A percentile compares a stretch with the other conserved stretches of the same genome.
Evolutionary conservation across 2,888 invertebrate genomes (phyloP).

Genomic region (Theretra japonica): DNA sequence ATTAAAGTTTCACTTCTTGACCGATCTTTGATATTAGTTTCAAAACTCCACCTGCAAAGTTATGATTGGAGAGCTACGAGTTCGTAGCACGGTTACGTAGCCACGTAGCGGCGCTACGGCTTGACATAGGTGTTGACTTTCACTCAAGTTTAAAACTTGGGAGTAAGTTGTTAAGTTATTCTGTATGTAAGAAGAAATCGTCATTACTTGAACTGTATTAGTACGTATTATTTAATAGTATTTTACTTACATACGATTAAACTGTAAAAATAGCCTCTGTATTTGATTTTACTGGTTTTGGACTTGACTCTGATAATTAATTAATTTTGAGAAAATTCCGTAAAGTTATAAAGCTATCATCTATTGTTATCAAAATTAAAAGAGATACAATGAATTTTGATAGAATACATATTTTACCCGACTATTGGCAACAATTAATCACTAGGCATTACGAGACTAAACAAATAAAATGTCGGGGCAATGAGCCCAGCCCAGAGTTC

Average conservation of each 20-base stretch:
- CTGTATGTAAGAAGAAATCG: neutral
- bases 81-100: slow-evolving; percentile 19
- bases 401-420: too few relatives aligned
- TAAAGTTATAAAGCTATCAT: too few relatives aligned
- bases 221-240: neutral
- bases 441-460: too few relatives aligned
- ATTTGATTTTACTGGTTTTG: too few relatives aligned
- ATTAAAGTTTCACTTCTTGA: slow-evolving; percentile 19
- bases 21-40: neutral
- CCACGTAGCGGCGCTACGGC: slow-evolving; percentile 14
- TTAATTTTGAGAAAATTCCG: too few relatives aligned
- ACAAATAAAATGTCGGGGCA: too few relatives aligned
- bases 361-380: too few relatives aligned
- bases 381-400: too few relatives aligned
- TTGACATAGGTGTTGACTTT: slow-evolving; percentile 5
- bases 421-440: too few relatives aligned
- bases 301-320: too few relatives aligned
- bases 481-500: too few relatives aligned
- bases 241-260: neutral
- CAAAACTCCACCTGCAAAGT: slow-evolving; percentile 15
- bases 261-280: too few relatives aligned
- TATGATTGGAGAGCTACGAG: slow-evolving; percentile 15
- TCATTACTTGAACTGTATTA: neutral
- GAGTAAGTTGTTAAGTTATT: neutral
- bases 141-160: neutral